Base-by-base conservation (phyloP, 2,888 invertebrate genomes). In the Hypolimnas misippus region DNA sequence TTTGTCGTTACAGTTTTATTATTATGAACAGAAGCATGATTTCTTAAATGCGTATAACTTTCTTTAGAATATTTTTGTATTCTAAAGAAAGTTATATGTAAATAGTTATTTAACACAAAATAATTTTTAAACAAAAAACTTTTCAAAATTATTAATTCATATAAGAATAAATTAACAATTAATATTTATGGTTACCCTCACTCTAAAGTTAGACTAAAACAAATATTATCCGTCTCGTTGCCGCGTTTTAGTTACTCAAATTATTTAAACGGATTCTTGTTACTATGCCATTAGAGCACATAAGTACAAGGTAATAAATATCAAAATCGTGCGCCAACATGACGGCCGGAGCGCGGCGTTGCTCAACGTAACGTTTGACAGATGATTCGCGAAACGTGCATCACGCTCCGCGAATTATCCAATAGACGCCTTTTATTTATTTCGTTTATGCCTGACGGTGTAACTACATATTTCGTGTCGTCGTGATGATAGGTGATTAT, bases 351-450 rank as follows among this genome's bases (percentile, higher is more conserved):
- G 40, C 17, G 55, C 12, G 31, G 14, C 21, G 25, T 16, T 38
- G 21, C 35, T 16, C 14, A 21, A 50, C 42, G 35, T 46, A 59
- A 51, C 55, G 52, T 49, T 56, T 57, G 64, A 64, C 56, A 44
- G 57, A 56, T 61, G 57, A 57, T 64, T 64, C 49, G 57, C 49
- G 49, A 53, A 57, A 64, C 57, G 60, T 64, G 64, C 57, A 46
- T 53, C 64, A 64, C 60, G 60, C 52, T 60, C 53, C 52, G 29
- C 63, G 49, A 49, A 49, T 49, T 49, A 49, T 49, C 49, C 49
- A 49, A 49, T 49, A 49, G 25, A 25, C 49, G 21, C 21, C 5
- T n/a, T n/a, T 42, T 42, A 42, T 42, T 42, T 42, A 42, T 42
- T 46, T 46, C 21, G 21, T 46, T 25, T 21, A 46, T 46, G 46